A percentile compares a stretch with the other conserved stretches of the same genome.
These are phyloP conservation scores for Frieseomelitta varia DNA, from an alignment of 1,140 invertebrate species.

Conservation along the genomic window DNA sequence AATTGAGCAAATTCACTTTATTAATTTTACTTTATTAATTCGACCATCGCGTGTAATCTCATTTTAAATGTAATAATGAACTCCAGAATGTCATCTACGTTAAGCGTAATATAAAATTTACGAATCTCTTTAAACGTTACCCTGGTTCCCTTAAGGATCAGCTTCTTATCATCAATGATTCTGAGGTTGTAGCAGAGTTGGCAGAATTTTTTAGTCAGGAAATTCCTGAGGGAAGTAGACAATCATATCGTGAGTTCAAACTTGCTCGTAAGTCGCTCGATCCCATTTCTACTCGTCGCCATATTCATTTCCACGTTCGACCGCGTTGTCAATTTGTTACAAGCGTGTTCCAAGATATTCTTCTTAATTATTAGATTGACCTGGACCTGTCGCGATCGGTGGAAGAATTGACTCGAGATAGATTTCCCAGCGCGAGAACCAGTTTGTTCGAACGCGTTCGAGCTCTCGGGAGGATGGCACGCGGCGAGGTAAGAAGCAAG, in stretches of 20 bases:
- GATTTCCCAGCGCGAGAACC: neutral
- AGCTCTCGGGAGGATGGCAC: neutral
- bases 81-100: neutral
- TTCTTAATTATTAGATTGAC: neutral
- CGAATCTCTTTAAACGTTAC: neutral
- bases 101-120: no score
- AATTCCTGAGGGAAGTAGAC: constrained; percentile 98
- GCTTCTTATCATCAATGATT: constrained; percentile 70
- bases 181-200: constrained; percentile 90
- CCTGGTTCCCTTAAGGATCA: constrained; percentile 47
- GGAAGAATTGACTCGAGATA: neutral
- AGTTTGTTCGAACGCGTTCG: neutral
- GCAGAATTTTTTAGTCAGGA: constrained; percentile 94
- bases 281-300: constrained; percentile 3
- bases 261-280: no score
- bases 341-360: neutral
- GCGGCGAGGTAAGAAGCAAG: neutral
- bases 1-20: neutral
- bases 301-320: neutral
- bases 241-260: constrained; percentile 86
- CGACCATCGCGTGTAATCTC: neutral
- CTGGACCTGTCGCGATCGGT: neutral
- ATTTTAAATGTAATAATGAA: neutral
- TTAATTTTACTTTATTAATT: neutral
- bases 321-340: neutral